Percentiles rank a stretch among this genome's conserved stretches.
These are phyloP conservation scores for Drosophila koepferae DNA, from an alignment of 2,888 invertebrate genomes.

Conservation along the genomic window DNA sequence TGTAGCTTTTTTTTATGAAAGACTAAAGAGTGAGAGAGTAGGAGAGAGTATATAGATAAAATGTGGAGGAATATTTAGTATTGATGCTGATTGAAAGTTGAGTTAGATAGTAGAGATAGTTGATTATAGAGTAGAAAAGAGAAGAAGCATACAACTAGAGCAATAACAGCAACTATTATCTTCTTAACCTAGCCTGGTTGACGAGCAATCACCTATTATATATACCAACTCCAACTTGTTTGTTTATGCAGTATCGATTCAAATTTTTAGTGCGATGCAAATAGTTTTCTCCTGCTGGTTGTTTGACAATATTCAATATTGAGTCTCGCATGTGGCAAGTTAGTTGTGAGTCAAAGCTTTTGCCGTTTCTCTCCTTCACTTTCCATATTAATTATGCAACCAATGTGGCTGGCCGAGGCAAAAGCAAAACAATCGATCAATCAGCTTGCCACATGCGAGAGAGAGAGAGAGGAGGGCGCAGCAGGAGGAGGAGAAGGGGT, in stretches of 20 bases:
- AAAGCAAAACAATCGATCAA: conserved; percentile 69
- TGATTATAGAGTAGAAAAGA: background rate
- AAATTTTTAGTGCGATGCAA: conserved; percentile 46
- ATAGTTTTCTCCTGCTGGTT: conserved; percentile 41
- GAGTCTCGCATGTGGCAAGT: conserved; percentile 57
- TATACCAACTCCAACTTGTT: background rate
- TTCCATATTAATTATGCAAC: conserved; percentile 78
- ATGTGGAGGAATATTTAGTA: background rate
- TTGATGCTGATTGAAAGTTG: background rate
- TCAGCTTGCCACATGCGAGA: conserved; percentile 67
- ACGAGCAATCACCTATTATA: background rate
- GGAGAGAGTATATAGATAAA: background rate
- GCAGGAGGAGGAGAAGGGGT: background rate
- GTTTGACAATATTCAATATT: conserved; percentile 61
- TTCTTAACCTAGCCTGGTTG: no score
- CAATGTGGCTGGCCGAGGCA: conserved; percentile 38
- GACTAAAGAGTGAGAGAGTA: background rate
- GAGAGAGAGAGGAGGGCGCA: background rate
- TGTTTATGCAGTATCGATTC: conserved; percentile 59
- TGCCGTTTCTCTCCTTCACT: conserved; percentile 48
- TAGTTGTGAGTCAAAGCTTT: conserved; percentile 27
- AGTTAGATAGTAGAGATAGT: background rate
- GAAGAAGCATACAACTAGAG: no score
- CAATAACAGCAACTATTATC: background rate
- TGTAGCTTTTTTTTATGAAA: conserved; percentile 9